These are phyloP conservation scores for Malurus alboscapulatus DNA, from an alignment of 2,113 vertebrate species.

Conservation along the genomic window DNA sequence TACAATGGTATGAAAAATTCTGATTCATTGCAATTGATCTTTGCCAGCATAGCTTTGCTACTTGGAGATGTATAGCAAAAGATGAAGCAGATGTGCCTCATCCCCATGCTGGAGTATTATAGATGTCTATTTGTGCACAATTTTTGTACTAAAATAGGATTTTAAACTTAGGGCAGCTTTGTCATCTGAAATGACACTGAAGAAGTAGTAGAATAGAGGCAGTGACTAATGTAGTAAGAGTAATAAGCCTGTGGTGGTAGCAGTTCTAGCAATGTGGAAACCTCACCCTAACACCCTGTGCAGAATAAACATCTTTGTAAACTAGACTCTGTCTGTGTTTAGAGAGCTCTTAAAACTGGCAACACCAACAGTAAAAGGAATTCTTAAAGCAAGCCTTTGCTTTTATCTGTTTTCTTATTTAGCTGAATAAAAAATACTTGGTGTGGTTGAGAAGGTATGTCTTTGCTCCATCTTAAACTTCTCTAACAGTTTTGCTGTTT, in stretches of 20 bases:
- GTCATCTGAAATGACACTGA: neutral
- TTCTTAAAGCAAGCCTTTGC: neutral
- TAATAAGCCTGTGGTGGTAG: neutral
- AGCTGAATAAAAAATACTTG: neutral
- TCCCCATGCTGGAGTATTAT: fast-evolving
- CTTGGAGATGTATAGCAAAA: neutral
- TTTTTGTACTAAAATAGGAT: neutral
- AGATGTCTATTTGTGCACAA: neutral
- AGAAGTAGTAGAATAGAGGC: neutral
- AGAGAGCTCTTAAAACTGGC: neutral
- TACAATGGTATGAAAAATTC: neutral
- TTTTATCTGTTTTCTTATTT: neutral
- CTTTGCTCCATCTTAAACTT: neutral
- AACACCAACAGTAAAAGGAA: neutral
- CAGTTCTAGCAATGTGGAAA: neutral
- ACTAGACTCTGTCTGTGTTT: neutral
- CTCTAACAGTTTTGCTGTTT: neutral
- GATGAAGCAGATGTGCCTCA: neutral
- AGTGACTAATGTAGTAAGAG: neutral
- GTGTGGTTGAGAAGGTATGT: neutral
- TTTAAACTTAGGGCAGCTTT: neutral
- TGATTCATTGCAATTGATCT: neutral
- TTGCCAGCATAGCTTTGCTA: neutral
- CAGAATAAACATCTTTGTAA: neutral
- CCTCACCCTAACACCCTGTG: neutral